Conservation (phyloP, 92 coral and sea anemone genomes). For the Diadumene lineata region DNA sequence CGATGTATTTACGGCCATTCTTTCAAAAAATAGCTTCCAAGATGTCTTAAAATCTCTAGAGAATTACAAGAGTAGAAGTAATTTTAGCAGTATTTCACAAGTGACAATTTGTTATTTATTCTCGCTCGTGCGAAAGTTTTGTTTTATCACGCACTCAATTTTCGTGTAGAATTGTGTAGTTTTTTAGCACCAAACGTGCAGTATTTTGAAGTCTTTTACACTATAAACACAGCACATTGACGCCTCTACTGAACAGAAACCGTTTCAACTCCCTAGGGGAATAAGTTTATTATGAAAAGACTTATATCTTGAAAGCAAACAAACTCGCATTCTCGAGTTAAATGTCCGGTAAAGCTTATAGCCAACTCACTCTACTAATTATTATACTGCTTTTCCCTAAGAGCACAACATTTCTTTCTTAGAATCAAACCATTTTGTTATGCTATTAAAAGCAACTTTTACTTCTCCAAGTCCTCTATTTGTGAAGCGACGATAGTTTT, state of each 20-base stretch:
- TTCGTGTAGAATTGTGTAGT: not conserved
- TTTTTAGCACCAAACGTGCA: slow-evolving; percentile 25
- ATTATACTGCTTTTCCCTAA: not conserved
- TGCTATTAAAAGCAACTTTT: no score
- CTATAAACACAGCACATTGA: slow-evolving; percentile 16
- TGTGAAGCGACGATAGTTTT: no score
- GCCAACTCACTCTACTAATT: not conserved
- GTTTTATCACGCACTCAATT: not conserved
- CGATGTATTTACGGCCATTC: no score
- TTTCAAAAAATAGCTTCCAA: no score
- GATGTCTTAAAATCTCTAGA: not conserved
- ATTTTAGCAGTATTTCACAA: not conserved
- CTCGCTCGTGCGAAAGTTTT: not conserved
- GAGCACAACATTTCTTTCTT: no score
- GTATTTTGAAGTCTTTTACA: slow-evolving; percentile 22
- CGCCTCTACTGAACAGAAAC: slow-evolving; percentile 7
- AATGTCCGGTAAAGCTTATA: not conserved
- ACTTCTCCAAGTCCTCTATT: no score
- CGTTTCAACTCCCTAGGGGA: slow-evolving; percentile 7
- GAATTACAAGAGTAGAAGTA: not conserved
- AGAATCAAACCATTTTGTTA: no score
- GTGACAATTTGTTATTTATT: not conserved
- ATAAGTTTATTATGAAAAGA: not conserved
- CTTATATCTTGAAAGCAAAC: not conserved
- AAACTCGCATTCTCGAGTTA: not conserved